phyloP scores from a whole-genome alignment of 2,113 vertebrate species.

The Silurus meridionalis region DNA sequence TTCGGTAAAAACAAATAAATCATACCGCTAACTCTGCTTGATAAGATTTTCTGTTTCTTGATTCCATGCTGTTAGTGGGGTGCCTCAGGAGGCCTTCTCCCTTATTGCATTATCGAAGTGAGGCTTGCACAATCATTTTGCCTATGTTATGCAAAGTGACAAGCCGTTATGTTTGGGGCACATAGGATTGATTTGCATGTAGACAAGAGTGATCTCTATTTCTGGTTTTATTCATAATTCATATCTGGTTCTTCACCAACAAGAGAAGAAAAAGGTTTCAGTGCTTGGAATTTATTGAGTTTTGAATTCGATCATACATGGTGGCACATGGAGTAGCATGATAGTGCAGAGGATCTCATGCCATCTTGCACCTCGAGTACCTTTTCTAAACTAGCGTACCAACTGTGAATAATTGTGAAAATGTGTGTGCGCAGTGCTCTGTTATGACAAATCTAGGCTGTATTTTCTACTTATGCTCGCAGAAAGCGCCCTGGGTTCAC shows the following conservation, averaged over 20 bases:
- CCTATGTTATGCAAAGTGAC: conserved; percentile 55
- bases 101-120: conserved; percentile 43
- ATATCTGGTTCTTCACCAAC: conserved; percentile 43
- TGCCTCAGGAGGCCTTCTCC: conserved; percentile 25
- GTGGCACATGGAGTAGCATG: neutral
- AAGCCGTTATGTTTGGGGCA: conserved; percentile 50
- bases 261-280: conserved; percentile 38
- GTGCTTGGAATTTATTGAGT: conserved; percentile 40
- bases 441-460: too few species aligned
- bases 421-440: too few species aligned
- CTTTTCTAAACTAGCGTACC: too few species aligned
- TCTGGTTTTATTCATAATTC: conserved; percentile 52
- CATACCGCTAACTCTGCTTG: conserved; percentile 7
- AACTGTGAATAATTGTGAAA: too few species aligned
- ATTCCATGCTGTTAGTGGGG: conserved; percentile 1
- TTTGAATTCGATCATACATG: conserved; percentile 34
- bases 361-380: neutral
- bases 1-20: conserved; percentile 29
- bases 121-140: conserved; percentile 17
- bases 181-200: conserved; percentile 49
- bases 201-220: conserved; percentile 47
- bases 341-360: neutral
- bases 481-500: too few species aligned
- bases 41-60: conserved; percentile 28
- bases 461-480: too few species aligned